These are phyloP conservation scores for Datnioides undecimradiatus DNA, from an alignment of 2,113 vertebrate species.

Conservation along the genomic window DNA sequence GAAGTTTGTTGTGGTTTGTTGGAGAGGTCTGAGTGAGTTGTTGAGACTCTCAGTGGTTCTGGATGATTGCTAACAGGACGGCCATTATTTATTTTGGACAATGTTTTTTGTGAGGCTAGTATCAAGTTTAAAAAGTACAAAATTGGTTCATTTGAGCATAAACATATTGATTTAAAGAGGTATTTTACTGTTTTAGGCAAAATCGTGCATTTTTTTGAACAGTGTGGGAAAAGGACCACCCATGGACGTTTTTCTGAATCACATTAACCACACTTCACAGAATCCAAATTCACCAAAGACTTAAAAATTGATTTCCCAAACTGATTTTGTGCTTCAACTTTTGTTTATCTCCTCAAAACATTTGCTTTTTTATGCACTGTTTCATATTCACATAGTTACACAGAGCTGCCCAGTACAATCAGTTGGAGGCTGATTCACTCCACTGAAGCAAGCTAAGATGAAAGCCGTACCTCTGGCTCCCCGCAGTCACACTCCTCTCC, in stretches of 20 bases:
- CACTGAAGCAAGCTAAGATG: neutral
- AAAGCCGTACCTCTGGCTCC: conserved; percentile 89
- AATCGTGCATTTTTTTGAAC: neutral
- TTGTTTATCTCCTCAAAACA: conserved; percentile 3
- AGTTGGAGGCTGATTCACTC: conserved; percentile 8
- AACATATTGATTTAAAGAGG: neutral
- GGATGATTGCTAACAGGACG: conserved; percentile 34
- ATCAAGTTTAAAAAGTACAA: neutral
- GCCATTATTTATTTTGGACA: conserved; percentile 18
- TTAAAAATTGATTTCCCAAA: neutral
- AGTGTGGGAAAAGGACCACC: neutral
- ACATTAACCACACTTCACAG: neutral
- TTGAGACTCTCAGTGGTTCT: conserved; percentile 23
- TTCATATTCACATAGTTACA: conserved; percentile 23
- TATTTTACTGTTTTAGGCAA: neutral
- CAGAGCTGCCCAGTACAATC: neutral
- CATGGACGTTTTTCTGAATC: neutral
- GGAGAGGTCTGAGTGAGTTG: conserved; percentile 1
- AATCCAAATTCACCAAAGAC: conserved; percentile 2
- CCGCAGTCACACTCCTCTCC: conserved; percentile 98
- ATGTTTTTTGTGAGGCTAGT: neutral
- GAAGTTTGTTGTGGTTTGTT: conserved; percentile 37
- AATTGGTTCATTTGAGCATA: neutral
- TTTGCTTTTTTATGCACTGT: neutral
- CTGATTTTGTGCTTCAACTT: conserved; percentile 1